Base-by-base conservation (phyloP, 2,113 vertebrate genomes). In the Rhinoderma darwinii region DNA sequence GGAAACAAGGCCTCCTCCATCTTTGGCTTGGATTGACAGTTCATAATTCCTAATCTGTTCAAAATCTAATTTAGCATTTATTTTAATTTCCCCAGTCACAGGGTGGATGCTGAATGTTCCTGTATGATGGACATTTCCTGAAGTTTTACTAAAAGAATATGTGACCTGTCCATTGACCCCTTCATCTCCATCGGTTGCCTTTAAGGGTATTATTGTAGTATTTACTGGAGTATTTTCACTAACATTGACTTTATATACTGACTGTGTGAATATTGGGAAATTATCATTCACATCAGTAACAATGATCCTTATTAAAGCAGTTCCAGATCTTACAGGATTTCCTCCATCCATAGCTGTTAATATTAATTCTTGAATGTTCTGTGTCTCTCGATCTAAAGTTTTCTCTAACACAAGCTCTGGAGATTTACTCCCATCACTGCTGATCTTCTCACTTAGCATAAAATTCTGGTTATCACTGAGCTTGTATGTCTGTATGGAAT, bases 351-450 rank as follows among this genome's bases (percentile, higher is more conserved):
- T 4, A 27, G 93, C 93, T 0, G 90, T 91, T 20, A 94, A 73
- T 27, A 86, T 75, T 44, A 94, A 74, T 10, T 88, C 78, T 11
- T 93, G 32, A 17, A 88, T 51, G 0, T 89, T 88, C 5, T 92
- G 39, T 39, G 82, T 89, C 41, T 94, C 94, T 77, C 92, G 25
- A 73, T 94, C 94, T 41, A 94, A 39, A 0, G 88, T 47, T 74
- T 89, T 92, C 17, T 93, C 90, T 66, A 94, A 88, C 75, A 94
- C 84, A 88, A 94, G 91, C 39, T 94, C 93, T 18, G 90, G 90
- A 70, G 89, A 89, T 88, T 89, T 92, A 10, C 73, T 90, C 0
- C 89, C 89, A 43, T 91, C 91, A 3, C 32, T 56, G 0, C 82
- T 89, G 27, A 79, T 88, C 20, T 86, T 89, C 4, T 88, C 88